A percentile compares a stretch with the other conserved stretches of the same genome.
phyloP scores from a whole-genome alignment of 2,888 invertebrate genomes.

The Teinopalpus imperialis region DNA sequence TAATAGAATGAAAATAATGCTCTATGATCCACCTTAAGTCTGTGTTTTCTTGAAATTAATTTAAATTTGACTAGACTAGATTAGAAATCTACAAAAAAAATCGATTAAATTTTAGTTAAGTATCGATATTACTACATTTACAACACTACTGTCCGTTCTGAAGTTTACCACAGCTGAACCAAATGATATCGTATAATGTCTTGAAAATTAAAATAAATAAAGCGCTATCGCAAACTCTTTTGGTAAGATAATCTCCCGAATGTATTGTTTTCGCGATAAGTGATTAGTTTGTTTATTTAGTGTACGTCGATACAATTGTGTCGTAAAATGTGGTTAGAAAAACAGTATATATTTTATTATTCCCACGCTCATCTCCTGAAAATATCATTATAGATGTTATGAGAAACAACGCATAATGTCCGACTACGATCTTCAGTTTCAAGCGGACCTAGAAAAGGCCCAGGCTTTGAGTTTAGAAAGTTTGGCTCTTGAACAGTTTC shows the following conservation, averaged over 20 bases:
- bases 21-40: too few relatives aligned
- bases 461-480: constrained; percentile 94
- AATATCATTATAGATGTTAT: constrained; percentile 53
- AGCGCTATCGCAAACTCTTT: constrained; percentile 44
- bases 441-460: constrained; percentile 93
- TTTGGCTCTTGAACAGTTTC: constrained; percentile 90
- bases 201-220: constrained; percentile 46
- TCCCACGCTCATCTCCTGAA: constrained; percentile 56
- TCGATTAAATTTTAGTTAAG: too few relatives aligned
- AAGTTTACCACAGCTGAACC: constrained; percentile 29
- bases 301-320: constrained; percentile 43
- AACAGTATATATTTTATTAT: constrained; percentile 50
- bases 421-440: constrained; percentile 91
- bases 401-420: constrained; percentile 64
- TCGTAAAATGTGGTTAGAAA: constrained; percentile 42
- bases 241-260: constrained; percentile 42
- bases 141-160: constrained; percentile 4
- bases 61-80: too few relatives aligned
- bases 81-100: too few relatives aligned
- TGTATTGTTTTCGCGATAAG: constrained; percentile 16
- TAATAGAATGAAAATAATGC: too few relatives aligned
- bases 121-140: constrained; percentile 1
- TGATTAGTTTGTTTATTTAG: constrained; percentile 37
- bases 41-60: too few relatives aligned
- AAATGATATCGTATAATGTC: constrained; percentile 51